These are phyloP conservation scores for Polia nebulosa DNA, from an alignment of 2,888 invertebrate genomes.

Conservation along the genomic window DNA sequence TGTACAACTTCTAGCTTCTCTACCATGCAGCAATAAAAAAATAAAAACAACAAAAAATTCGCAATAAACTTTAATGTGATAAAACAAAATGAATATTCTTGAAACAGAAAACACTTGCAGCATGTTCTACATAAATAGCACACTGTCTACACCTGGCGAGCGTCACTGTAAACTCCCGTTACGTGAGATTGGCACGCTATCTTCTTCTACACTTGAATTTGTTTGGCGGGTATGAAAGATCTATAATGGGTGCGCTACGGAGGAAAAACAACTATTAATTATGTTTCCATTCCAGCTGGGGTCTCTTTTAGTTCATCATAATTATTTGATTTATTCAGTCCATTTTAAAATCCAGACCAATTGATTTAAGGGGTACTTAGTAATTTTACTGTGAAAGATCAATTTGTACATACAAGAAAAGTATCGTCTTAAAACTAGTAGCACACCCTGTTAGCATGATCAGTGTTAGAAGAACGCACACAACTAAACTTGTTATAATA, in stretches of 20 bases:
- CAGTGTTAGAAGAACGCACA: constrained; percentile 69
- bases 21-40: constrained; percentile 86
- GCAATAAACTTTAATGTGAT: constrained; percentile 87
- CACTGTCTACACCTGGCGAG: constrained; percentile 79
- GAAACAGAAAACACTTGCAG: constrained; percentile 80
- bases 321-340: not conserved
- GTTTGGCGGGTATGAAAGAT: constrained; percentile 84
- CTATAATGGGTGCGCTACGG: constrained; percentile 89
- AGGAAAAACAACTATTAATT: constrained; percentile 75
- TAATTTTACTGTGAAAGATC: constrained; percentile 3
- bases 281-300: constrained; percentile 24
- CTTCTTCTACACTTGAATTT: constrained; percentile 89
- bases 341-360: not conserved
- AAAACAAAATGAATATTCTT: constrained; percentile 80
- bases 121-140: constrained; percentile 78
- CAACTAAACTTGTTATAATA: constrained; percentile 58
- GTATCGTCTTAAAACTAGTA: constrained; percentile 66
- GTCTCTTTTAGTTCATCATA: not conserved
- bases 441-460: constrained; percentile 83
- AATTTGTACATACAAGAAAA: constrained; percentile 3
- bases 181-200: constrained; percentile 67
- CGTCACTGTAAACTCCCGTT: constrained; percentile 68
- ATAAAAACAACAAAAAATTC: constrained; percentile 82
- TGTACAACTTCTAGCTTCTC: constrained; percentile 64
- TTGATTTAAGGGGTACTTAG: not conserved